Conservation (phyloP, 1,140 invertebrate genomes). For the Forficula auricularia region DNA sequence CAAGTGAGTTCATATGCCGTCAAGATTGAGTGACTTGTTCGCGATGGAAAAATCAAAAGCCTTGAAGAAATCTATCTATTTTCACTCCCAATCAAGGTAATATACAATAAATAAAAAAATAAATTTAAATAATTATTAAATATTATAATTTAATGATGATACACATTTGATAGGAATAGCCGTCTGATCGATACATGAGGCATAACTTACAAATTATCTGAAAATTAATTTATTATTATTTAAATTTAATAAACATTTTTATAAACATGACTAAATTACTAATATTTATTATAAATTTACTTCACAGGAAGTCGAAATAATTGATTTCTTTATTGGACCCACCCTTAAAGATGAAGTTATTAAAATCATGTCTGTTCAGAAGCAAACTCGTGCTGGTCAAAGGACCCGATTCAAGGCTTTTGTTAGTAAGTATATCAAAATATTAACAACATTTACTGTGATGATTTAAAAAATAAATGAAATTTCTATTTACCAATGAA, state of each 20-base stretch:
- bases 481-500: too few relatives aligned
- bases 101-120: not conserved
- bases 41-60: slow-evolving; percentile 87
- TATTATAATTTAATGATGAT: slow-evolving; percentile 2
- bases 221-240: slow-evolving; percentile 2
- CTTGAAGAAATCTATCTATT: slow-evolving; percentile 99
- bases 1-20: slow-evolving; percentile 97
- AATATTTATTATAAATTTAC: too few relatives aligned
- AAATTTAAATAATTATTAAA: not conserved
- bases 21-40: slow-evolving; percentile 90
- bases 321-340: slow-evolving; percentile 88
- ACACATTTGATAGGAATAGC: too few relatives aligned
- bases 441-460: too few relatives aligned
- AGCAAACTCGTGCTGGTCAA: slow-evolving; percentile 98
- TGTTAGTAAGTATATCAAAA: slow-evolving; percentile 26
- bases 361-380: slow-evolving; percentile 99
- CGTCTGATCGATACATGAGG: not conserved
- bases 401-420: slow-evolving; percentile 90
- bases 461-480: too few relatives aligned
- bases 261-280: too few relatives aligned
- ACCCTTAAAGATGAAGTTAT: slow-evolving; percentile 91
- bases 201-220: too few relatives aligned
- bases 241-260: too few relatives aligned
- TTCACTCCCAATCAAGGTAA: slow-evolving; percentile 89
- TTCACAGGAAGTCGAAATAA: slow-evolving; percentile 86